Evolutionary conservation across 1,140 invertebrate genomes (phyloP), one percentile per base, ranked within the genome.

Genomic region (Tribolium castaneum): DNA sequence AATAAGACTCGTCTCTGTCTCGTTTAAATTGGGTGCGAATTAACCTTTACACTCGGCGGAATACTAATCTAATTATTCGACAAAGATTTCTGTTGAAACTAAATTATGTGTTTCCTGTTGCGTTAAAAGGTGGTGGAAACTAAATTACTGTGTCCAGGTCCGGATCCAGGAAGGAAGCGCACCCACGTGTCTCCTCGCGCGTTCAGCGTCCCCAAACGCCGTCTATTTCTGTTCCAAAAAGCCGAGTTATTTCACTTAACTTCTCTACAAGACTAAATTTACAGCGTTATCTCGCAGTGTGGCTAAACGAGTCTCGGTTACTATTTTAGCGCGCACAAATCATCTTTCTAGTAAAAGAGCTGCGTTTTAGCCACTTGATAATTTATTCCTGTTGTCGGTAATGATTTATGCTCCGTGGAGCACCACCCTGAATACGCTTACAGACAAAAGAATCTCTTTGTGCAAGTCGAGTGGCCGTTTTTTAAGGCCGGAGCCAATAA

Each of bases 261-360:
- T 35, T 13, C 59, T 66, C n/a, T 66, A 66, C 59, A 22, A 66
- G 30, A 66, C 59, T 66, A 66, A 66, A 66, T 66, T 66, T 66
- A 66, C 59, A 66, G 16, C 59, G 59, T 66, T 66, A 66, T 66
- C 59, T 66, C 34, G 59, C 25, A 66, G 59, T 66, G 59, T 66
- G 30, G 59, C 59, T 66, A 66, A 66, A 66, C 12, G 59, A 66
- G 59, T 35, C 59, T 35, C 54, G 54, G 54, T 30, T 35, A 66
- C 59, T 66, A 66, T 66, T 66, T 66, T 66, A 66, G 59, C 59
- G 30, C 59, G 25, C 59, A 66, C 59, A 66, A 66, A 66, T 66
- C 59, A 66, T 66, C 59, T 66, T 66, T 66, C 59, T 66, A 12
- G 30, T 66, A 66, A 59, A 59, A 66, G 30, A 66, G 34, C 25